These are phyloP conservation scores for Rutpela maculata DNA, from an alignment of 2,888 invertebrate species.

Conservation along the genomic window DNA sequence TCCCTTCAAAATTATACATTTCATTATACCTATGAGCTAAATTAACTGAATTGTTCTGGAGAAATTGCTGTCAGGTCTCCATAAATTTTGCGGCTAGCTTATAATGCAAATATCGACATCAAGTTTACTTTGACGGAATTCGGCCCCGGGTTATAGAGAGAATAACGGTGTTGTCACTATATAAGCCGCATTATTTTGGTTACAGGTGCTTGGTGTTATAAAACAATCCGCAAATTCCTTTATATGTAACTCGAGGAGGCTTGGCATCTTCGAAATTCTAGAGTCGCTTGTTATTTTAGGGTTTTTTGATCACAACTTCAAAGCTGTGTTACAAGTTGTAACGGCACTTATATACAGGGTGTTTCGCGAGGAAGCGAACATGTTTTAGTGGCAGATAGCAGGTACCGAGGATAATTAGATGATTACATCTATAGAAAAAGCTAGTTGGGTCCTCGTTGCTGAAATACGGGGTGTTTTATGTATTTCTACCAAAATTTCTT, in stretches of 20 bases:
- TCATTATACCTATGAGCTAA: no score
- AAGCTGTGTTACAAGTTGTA: not conserved
- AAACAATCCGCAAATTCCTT: not conserved
- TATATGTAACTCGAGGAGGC: not conserved
- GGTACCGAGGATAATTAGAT: no score
- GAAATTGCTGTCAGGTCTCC: not conserved
- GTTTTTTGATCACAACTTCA: not conserved
- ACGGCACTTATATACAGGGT: not conserved
- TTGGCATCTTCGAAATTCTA: constrained; percentile 3
- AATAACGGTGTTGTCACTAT: constrained; percentile 3
- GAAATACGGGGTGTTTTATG: no score
- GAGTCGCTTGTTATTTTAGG: not conserved
- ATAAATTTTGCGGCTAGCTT: not conserved
- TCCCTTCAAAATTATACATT: no score
- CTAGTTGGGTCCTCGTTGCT: no score
- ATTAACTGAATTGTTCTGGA: not conserved
- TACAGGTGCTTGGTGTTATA: not conserved
- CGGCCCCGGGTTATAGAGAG: not conserved
- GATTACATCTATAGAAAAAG: no score
- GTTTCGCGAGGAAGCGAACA: no score
- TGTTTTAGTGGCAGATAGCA: no score
- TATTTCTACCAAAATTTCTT: no score
- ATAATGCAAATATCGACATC: not conserved
- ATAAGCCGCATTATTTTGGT: constrained; percentile 3
- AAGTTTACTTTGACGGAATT: not conserved